Evolutionary conservation across 2,888 invertebrate species (phyloP), one percentile per base, ranked within the genome.

Genomic region (Chesias legatella): DNA sequence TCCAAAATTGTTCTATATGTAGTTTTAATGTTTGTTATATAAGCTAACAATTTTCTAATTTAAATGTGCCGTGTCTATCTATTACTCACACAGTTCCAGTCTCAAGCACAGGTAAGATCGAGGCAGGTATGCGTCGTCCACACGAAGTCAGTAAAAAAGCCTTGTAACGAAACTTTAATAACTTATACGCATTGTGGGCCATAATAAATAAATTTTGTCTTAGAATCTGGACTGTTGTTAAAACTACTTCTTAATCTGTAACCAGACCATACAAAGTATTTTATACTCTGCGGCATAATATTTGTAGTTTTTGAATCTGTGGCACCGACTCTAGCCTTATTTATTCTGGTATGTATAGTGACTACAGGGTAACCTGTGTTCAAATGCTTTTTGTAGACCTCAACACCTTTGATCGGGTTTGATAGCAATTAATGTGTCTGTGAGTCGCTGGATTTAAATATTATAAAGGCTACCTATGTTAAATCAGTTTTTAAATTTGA

Each of bases 81-180:
- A 8, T 54, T 43, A n/a, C 24, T 46, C 54, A 40, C 43, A 40
- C 43, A 43, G 43, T 47, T 56, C 62, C 67, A 71, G 72, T 70
- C 72, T 66, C 73, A 65, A 70, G 72, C 76, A 74, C 81, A 79
- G 80, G 80, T 80, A 81, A 75, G 72, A 76, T 74, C 70, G 71
- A 73, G 74, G 72, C 77, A 83, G 83, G 84, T 82, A 83, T 74
- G 78, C 73, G 72, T 60, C 61, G 61, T 58, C 66, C 46, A 56
- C 60, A 53, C 53, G 52, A 50, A 62, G 64, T 53, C 60, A 63
- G 53, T 51, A 60, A 63, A 79, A 77, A 80, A 74, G 67, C 67
- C 69, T 73, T 74, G 74, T 77, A 77, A 83, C 79, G 72, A 80
- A 79, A 78, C 67, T 76, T 79, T 58, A 79, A 75, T 76, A 79